phyloP scores from a whole-genome alignment of 23 tunicate species.

The Ascidia mentula region DNA sequence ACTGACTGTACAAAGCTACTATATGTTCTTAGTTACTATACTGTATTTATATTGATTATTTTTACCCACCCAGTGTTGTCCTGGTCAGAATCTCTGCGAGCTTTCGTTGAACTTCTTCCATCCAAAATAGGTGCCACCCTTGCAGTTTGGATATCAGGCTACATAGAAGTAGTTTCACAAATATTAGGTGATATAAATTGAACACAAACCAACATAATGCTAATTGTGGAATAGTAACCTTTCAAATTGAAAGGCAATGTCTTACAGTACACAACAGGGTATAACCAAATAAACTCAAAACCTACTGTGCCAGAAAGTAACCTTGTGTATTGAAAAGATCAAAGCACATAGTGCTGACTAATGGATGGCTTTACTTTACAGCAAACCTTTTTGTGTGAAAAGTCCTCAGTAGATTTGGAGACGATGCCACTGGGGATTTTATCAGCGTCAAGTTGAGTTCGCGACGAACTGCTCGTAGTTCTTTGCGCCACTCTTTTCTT shows the following conservation, averaged over 20 bases:
- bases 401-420: not conserved
- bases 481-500: slow-evolving; percentile 28
- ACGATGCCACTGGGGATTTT: not conserved
- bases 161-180: not conserved
- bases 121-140: slow-evolving; percentile 81
- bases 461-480: not conserved
- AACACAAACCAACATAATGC: too few relatives aligned
- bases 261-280: too few relatives aligned
- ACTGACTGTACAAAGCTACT: not conserved
- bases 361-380: not conserved
- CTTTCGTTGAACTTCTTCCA: slow-evolving; percentile 20
- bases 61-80: slow-evolving; percentile 12
- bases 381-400: slow-evolving; percentile 11
- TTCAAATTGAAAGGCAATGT: too few relatives aligned
- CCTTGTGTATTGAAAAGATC: too few relatives aligned
- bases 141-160: slow-evolving; percentile 48
- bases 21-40: too few relatives aligned
- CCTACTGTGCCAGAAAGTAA: too few relatives aligned
- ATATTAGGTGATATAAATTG: too few relatives aligned
- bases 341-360: not conserved
- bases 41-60: too few relatives aligned
- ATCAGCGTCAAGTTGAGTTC: not conserved
- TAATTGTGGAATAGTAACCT: too few relatives aligned
- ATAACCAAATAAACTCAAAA: too few relatives aligned
- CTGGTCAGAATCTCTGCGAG: not conserved